Base-by-base conservation (phyloP, 1,140 invertebrate genomes). In the Drosophila busckii region DNA sequence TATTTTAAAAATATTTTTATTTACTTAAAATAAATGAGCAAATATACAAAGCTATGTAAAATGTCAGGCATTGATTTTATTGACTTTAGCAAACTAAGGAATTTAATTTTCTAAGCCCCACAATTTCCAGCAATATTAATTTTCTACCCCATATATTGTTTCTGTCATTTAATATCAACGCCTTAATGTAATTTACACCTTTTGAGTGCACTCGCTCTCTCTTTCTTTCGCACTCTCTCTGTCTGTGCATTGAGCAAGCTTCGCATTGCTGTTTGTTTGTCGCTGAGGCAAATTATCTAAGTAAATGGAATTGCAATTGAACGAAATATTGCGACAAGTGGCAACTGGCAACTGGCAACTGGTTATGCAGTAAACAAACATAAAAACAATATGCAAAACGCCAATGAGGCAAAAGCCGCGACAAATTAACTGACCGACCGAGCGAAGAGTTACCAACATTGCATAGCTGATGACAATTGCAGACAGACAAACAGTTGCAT, bases 241-340 rank as follows among this genome's bases (percentile, higher is more conserved):
- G 2, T 0, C 10, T 3, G n/a, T 23, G 6, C 9, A 41, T 59
- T 55, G 31, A 45, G 68, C 68, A 71, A 71, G 22, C 34, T 20
- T 64, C 16, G 17, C 42, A 17, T 20, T 38, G 40, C 34, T 38
- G 44, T 46, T 73, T 19, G 50, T 41, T 54, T 69, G 45, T 76
- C 70, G 65, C 60, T 53, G 56, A 35, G 22, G 70, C 66, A 70
- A 80, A 71, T 68, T 55, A 48, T 45, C 31, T 50, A 50, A 61
- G 65, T 45, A 52, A 76, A 76, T 80, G 80, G 75, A 80, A 73
- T 69, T 68, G 73, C 73, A 80, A 80, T 80, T 70, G 75, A 73
- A 80, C 49, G 37, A 69, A 73, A 60, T 56, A 52, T 78, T 78
- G 70, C 70, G 58, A 25, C 26, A 26, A 22, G 15, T 7, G 15